Percentiles rank a stretch among this genome's conserved stretches.
phyloP scores from a whole-genome alignment of 30 jellyfish, hydroid and myxozoan genomes.

The Aurelia sp. region DNA sequence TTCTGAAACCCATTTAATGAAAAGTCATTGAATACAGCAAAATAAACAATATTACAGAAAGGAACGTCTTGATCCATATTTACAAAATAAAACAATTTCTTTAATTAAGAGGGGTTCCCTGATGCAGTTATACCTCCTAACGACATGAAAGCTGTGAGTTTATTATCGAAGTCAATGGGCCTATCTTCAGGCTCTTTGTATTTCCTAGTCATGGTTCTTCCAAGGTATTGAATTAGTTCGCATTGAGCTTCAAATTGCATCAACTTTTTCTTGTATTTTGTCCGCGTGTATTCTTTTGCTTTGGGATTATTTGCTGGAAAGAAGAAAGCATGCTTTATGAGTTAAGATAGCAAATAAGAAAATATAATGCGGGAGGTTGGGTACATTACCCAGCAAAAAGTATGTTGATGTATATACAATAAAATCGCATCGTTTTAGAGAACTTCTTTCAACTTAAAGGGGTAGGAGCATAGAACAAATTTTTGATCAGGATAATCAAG shows the following conservation, averaged over 20 bases:
- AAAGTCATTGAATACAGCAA: no score
- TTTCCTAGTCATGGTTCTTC: constrained; percentile 78
- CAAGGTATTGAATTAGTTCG: constrained; percentile 77
- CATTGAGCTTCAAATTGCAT: constrained; percentile 80
- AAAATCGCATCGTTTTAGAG: no score
- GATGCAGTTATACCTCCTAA: constrained; percentile 46
- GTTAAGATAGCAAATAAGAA: no score
- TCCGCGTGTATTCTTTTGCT: constrained; percentile 79
- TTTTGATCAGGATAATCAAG: no score
- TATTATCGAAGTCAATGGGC: constrained; percentile 86
- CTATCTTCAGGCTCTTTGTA: constrained; percentile 97
- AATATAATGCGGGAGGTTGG: no score
- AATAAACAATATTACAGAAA: no score
- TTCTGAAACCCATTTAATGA: no score
- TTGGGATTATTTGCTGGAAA: constrained; percentile 93
- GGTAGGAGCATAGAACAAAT: no score
- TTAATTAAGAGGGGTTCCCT: background rate
- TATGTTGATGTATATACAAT: no score
- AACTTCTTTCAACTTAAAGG: no score
- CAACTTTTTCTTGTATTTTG: constrained; percentile 77
- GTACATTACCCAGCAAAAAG: no score
- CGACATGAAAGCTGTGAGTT: constrained; percentile 68
- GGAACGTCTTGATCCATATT: background rate
- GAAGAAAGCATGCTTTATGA: no score
- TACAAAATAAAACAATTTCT: background rate